phyloP scores from a whole-genome alignment of 2,113 vertebrate genomes.

The Oncorhynchus masou region DNA sequence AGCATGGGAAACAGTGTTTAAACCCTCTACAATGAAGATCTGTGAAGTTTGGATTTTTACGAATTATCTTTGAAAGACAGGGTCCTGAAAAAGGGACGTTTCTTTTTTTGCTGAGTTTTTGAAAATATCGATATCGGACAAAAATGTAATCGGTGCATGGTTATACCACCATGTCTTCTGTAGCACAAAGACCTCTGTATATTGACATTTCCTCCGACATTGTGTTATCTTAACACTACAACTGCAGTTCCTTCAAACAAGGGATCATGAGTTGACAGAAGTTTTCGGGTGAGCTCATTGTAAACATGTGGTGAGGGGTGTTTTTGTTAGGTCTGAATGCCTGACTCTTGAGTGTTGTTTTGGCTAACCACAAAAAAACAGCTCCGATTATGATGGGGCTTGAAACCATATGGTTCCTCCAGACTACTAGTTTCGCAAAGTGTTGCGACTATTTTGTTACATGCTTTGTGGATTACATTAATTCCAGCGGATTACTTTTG shows the following conservation, averaged over 20 bases:
- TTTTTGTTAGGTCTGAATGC: conserved; percentile 11
- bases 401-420: neutral
- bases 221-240: neutral
- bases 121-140: no score
- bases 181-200: conserved; percentile 1
- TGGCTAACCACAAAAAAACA: conserved; percentile 21
- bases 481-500: neutral
- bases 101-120: no score
- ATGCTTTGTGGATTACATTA: conserved; percentile 6
- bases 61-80: no score
- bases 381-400: neutral
- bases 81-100: no score
- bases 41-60: no score
- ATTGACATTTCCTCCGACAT: neutral
- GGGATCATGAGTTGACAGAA: neutral
- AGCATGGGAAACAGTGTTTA: no score
- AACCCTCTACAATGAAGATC: no score
- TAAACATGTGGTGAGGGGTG: conserved; percentile 6
- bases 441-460: neutral
- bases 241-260: neutral
- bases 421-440: conserved; percentile 3
- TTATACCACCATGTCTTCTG: neutral
- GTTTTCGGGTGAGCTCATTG: neutral
- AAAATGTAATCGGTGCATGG: no score
- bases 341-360: conserved; percentile 12